Evolutionary conservation across 2,113 vertebrate genomes (phyloP).

Genomic region (Nycticorax nycticorax): DNA sequence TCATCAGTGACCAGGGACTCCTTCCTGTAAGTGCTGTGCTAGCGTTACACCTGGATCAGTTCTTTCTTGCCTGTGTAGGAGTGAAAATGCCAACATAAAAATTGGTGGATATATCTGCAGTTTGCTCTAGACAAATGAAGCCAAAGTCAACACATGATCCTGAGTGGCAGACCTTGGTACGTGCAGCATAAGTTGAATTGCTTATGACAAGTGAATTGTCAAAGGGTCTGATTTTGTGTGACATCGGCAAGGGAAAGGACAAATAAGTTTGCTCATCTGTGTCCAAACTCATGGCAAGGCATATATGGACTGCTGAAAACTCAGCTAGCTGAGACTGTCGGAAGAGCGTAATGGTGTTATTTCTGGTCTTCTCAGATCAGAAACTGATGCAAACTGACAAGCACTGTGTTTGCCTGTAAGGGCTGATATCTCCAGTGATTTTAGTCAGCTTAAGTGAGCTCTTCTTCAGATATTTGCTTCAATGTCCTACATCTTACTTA

Average conservation of each 20-base stretch:
- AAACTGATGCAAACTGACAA: conserved; percentile 31
- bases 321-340: not conserved
- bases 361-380: not conserved
- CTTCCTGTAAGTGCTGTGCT: not conserved
- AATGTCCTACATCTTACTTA: not conserved
- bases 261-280: not conserved
- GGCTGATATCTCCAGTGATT: conserved; percentile 6
- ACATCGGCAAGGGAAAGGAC: not conserved
- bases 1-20: not conserved
- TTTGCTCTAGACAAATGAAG: not conserved
- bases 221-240: not conserved
- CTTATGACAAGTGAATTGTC: not conserved
- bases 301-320: not conserved
- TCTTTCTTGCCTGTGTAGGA: not conserved
- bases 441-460: not conserved
- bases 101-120: not conserved
- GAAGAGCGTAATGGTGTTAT: not conserved
- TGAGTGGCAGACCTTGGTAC: not conserved
- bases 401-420: conserved; percentile 9
- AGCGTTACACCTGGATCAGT: not conserved
- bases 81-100: not conserved
- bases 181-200: not conserved
- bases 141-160: not conserved
- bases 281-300: not conserved
- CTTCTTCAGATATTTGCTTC: not conserved